Percentiles rank a stretch among this genome's conserved stretches.
These are phyloP conservation scores for Petrocephalus sullivani DNA, from an alignment of 2,797 vertebrate species.

Conservation along the genomic window DNA sequence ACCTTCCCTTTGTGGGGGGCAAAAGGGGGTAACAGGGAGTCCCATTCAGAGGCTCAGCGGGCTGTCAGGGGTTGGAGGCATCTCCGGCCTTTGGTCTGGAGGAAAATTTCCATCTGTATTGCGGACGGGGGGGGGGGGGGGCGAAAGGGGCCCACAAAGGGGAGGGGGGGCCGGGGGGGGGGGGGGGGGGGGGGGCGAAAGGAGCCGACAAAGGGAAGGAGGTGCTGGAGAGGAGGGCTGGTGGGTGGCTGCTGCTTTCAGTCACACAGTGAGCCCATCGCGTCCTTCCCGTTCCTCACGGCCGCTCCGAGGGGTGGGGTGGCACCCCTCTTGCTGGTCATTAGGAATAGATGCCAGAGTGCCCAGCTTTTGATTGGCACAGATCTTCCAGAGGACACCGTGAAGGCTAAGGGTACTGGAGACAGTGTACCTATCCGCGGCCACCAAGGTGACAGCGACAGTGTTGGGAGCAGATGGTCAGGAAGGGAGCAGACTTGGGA, in stretches of 20 bases:
- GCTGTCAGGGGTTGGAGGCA: not conserved
- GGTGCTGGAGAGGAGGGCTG: not conserved
- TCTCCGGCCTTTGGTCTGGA: not conserved
- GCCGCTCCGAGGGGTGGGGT: not conserved
- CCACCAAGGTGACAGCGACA: not conserved
- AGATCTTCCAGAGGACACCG: not conserved
- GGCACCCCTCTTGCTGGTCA: not conserved
- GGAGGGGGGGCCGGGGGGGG: not conserved
- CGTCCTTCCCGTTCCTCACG: not conserved
- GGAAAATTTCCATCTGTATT: slow-evolving; percentile 11
- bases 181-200: no score
- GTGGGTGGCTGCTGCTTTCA: not conserved
- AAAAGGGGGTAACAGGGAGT: not conserved
- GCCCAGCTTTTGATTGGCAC: not conserved
- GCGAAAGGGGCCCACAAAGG: not conserved
- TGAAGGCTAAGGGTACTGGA: not conserved
- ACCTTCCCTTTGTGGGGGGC: not conserved
- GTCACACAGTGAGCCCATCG: not conserved
- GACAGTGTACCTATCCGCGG: not conserved
- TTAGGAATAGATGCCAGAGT: not conserved
- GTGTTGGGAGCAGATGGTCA: not conserved
- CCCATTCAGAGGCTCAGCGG: not conserved
- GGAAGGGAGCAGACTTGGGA: not conserved
- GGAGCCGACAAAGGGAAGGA: not conserved
- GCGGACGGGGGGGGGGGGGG: not conserved